Base-by-base conservation (phyloP, 2,797 vertebrate genomes). In the Chromis chromis region DNA sequence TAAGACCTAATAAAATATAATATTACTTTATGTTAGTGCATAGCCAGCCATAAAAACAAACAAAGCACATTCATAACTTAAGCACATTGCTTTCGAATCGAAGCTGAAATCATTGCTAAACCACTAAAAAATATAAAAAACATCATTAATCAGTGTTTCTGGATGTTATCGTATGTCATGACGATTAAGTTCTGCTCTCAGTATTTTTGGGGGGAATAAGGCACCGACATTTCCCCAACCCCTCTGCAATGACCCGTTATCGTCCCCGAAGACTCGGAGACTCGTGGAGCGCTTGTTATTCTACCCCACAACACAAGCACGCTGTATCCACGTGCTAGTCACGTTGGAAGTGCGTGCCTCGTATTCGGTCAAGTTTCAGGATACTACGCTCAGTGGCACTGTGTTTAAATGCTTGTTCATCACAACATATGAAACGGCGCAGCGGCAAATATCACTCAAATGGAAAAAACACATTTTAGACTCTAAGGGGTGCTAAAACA, bases 271-370 rank as follows among this genome's bases (percentile, higher is more conserved):
- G 68, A 73, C 70, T 73, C 70, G 28, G 44, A 74, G 69, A 79
- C 57, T 74, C 56, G 33, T 11, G 33, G 33, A 42, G 39, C 48
- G 62, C 39, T 64, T 6, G 2, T 56, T 36, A 19, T 74, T 73
- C 77, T 82, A 78, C 58, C 40, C 33, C 67, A 81, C 77, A 79
- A 74, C 81, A 67, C 54, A 40, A 82, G 66, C 60, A 78, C 14
- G 24, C 56, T 44, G 19, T 17, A 22, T 70, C 61, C 82, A 81
- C n/a, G 54, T 80, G 86, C 39, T 52, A 5, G 54, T 60, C 76
- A 82, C 59, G 62, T 60, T 85, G 12, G 22, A 48, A 76, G 17
- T 1, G 54, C 33, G 54, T 62, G 74, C n/a, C 6, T 74, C 59
- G 54, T 53, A 70, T 77, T 79, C 11, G 44, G 27, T 70, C 36